Conservation (phyloP, 2,113 vertebrate species). For the Rhinopomastus cyanomelas region DNA sequence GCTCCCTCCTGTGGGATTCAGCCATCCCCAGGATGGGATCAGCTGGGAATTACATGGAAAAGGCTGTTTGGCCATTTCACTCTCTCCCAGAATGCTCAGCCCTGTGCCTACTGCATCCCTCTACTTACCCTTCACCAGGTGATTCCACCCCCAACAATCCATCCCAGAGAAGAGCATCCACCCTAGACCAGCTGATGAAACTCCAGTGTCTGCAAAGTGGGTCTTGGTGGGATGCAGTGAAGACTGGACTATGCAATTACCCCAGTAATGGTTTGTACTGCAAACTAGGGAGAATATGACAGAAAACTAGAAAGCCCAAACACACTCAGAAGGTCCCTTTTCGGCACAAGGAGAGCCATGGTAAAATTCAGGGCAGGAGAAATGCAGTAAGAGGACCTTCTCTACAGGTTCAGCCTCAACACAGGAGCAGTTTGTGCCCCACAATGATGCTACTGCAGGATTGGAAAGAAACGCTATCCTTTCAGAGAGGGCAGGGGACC, state of each 20-base stretch:
- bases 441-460: background rate
- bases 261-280: background rate
- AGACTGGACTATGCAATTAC: background rate
- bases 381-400: background rate
- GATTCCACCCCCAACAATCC: background rate
- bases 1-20: accelerated
- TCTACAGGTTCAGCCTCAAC: background rate
- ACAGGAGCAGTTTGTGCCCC: accelerated
- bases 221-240: accelerated
- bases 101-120: background rate
- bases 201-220: background rate
- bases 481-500: background rate
- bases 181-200: background rate
- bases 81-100: background rate
- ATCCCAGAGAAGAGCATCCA: background rate
- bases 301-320: background rate
- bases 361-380: background rate
- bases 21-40: background rate
- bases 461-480: background rate
- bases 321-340: background rate
- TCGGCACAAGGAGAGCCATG: background rate
- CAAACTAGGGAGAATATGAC: background rate
- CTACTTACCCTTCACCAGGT: accelerated
- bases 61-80: background rate
- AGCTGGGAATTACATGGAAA: background rate